Conservation (phyloP, 2,113 vertebrate species). For the Verasper variegatus region DNA sequence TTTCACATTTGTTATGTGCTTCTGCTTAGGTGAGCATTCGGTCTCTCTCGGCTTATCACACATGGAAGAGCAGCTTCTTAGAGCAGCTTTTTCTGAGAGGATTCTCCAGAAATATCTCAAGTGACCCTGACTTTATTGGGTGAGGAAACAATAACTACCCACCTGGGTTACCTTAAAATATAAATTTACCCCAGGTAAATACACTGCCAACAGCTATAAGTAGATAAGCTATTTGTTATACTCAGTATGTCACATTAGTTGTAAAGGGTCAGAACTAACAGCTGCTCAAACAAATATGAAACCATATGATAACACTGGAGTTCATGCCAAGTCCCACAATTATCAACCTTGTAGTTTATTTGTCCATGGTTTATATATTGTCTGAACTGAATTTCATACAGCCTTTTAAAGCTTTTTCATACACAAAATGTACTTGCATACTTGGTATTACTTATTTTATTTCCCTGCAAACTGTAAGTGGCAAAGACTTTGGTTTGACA, state of each 20-base stretch:
- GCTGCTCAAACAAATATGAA: no score
- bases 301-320: no score
- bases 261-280: no score
- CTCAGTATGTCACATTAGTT: background rate
- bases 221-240: background rate
- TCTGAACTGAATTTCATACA: background rate
- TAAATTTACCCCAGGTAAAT: background rate
- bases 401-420: no score
- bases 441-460: no score
- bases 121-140: background rate
- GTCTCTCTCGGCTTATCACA: slow-evolving; percentile 34
- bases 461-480: no score
- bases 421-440: no score
- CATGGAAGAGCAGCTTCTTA: slow-evolving; percentile 20
- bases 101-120: background rate
- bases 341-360: background rate
- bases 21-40: slow-evolving; percentile 44
- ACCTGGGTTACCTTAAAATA: slow-evolving; percentile 9
- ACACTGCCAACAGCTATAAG: background rate
- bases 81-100: background rate
- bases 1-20: slow-evolving; percentile 53
- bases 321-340: background rate
- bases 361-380: background rate
- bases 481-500: background rate
- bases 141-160: background rate